Conservation (phyloP, 2,797 vertebrate genomes). For the Antrozous pallidus region DNA sequence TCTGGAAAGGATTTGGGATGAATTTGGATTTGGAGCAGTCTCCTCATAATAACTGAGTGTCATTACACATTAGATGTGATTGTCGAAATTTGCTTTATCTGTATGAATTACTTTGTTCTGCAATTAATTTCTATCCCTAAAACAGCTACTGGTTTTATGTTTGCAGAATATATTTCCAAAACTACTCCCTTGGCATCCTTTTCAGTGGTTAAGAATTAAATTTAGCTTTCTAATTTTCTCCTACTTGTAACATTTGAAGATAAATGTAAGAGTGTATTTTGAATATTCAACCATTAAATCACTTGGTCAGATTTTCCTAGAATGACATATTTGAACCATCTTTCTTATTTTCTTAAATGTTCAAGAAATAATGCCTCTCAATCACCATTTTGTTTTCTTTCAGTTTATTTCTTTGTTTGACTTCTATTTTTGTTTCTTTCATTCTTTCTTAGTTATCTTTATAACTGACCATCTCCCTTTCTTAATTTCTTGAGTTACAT, state of each 20-base stretch:
- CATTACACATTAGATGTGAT: background rate
- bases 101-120: slow-evolving; percentile 33
- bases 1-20: slow-evolving; percentile 14
- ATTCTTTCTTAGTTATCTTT: background rate
- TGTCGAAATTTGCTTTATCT: background rate
- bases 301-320: slow-evolving; percentile 3
- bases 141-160: background rate
- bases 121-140: background rate
- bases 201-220: slow-evolving; percentile 11
- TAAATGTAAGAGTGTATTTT: slow-evolving; percentile 38
- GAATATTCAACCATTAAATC: slow-evolving; percentile 31
- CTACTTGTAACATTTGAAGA: slow-evolving; percentile 13
- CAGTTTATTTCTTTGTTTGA: background rate
- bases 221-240: slow-evolving; percentile 34
- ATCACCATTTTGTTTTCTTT: background rate
- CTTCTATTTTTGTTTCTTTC: slow-evolving; percentile 40
- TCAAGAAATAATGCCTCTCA: background rate
- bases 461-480: background rate
- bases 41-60: background rate
- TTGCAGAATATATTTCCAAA: slow-evolving; percentile 21
- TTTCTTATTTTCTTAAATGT: slow-evolving; percentile 41
- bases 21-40: slow-evolving; percentile 26
- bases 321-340: background rate
- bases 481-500: background rate
- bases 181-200: background rate